Base-by-base conservation (phyloP, 2,797 vertebrate genomes). In the Centroberyx gerrardi region DNA sequence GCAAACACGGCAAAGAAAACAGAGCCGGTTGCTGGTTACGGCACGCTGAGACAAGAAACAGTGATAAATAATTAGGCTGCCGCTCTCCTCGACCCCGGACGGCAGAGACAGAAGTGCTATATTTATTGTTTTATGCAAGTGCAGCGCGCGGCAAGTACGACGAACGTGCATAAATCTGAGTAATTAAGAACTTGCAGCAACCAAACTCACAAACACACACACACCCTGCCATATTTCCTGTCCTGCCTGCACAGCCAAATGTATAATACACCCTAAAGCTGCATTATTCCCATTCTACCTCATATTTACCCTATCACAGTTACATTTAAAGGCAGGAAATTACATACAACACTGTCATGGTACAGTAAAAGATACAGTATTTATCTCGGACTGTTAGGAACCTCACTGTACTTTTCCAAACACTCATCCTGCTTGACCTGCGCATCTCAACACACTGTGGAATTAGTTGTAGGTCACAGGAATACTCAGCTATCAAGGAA, bases 201-300 rank as follows among this genome's bases (percentile, higher is more conserved):
- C 29, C 53, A 28, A 55, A 14, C 13, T 55, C 74, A 69, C 49
- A 38, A 22, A 36, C 31, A 73, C 48, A 56, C 66, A 68, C 38
- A 60, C 55, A 60, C 44, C 28, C 12, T 42, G 48, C 29, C 15
- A 65, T 33, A 68, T 60, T 33, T 69, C 54, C 55, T 73, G 59
- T 70, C 68, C 48, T n/a, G 28, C 66, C 52, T 67, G n/a, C 48
- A 29, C 59, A 49, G 60, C 61, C 40, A 62, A 68, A 85, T 72
- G 75, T 75, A 75, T 78, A 64, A 40, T 51, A 62, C 64, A 70
- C 68, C 62, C 51, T 36, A 61, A 51, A 49, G 62, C 31, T 31
- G 38, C 63, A 60, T 81, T 78, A 78, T 66, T 71, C 36, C 56
- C 61, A 84, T 84, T 83, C 77, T 76, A 80, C 55, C 74, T 42